These are phyloP conservation scores for Sebastes oblongus DNA, from an alignment of 2,797 vertebrate species.

Conservation along the genomic window DNA sequence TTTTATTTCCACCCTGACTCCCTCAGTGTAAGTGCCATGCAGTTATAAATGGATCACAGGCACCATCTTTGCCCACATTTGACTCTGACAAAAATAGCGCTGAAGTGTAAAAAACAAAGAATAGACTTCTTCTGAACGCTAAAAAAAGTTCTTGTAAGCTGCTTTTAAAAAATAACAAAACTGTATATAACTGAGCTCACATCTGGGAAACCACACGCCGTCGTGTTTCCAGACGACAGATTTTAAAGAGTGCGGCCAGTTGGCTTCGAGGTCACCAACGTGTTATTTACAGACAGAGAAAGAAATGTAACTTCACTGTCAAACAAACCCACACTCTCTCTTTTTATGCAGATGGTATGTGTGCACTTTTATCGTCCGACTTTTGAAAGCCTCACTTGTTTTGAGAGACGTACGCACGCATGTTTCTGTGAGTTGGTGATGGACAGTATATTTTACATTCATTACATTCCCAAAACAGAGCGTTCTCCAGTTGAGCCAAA, in stretches of 20 bases:
- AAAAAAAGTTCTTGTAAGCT: not conserved
- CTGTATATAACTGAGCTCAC: not conserved
- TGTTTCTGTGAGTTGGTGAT: slow-evolving; percentile 17
- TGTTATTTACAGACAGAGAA: slow-evolving; percentile 40
- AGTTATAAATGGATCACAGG: not conserved
- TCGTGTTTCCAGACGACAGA: slow-evolving; percentile 13
- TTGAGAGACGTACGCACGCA: not conserved
- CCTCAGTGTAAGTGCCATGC: not conserved
- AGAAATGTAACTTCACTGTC: slow-evolving; percentile 11
- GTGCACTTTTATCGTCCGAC: not conserved
- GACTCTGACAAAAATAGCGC: not conserved
- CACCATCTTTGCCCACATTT: not conserved
- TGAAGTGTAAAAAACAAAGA: not conserved
- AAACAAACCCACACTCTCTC: slow-evolving; percentile 27
- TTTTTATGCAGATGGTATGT: slow-evolving; percentile 36
- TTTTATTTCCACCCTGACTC: not conserved
- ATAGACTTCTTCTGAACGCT: not conserved
- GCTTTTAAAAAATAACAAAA: not conserved
- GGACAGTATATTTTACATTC: not conserved
- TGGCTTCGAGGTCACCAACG: slow-evolving; percentile 20
- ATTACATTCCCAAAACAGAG: not conserved
- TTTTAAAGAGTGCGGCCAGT: not conserved
- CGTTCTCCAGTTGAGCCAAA: not conserved
- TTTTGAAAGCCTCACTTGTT: slow-evolving; percentile 17
- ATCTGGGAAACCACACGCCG: slow-evolving; percentile 17